These are phyloP conservation scores for Pammene aurita DNA, from an alignment of 2,888 invertebrate genomes.

Conservation along the genomic window DNA sequence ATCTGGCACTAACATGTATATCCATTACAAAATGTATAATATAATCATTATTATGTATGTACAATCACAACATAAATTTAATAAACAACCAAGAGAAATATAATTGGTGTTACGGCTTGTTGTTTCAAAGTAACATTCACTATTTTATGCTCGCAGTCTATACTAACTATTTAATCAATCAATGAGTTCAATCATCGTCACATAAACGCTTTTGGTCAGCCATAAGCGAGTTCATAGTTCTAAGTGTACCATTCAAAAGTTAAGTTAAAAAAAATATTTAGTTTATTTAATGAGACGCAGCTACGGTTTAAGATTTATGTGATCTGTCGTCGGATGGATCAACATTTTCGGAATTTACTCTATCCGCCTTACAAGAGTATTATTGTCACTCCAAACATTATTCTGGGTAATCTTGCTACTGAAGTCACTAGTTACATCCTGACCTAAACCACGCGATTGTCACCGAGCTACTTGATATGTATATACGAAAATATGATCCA, in stretches of 20 bases:
- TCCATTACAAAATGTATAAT: constrained; percentile 82
- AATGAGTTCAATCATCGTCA: constrained; percentile 16
- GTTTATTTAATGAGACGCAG: constrained; percentile 43
- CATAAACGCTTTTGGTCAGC: not conserved
- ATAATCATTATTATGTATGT: constrained; percentile 74
- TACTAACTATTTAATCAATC: constrained; percentile 18
- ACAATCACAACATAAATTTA: constrained; percentile 82
- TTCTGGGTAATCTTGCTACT: constrained; percentile 43
- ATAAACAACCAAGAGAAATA: constrained; percentile 79
- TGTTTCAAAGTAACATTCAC: constrained; percentile 54
- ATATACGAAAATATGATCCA: constrained; percentile 61
- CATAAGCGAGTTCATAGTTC: constrained; percentile 28
- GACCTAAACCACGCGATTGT: constrained; percentile 47
- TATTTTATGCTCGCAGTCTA: constrained; percentile 59
- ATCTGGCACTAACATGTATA: constrained; percentile 83
- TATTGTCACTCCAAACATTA: constrained; percentile 65
- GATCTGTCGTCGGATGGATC: constrained; percentile 32
- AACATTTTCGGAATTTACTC: constrained; percentile 42
- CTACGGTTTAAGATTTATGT: constrained; percentile 19
- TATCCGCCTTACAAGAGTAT: constrained; percentile 62
- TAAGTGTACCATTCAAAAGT: constrained; percentile 42
- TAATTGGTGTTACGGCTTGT: constrained; percentile 68
- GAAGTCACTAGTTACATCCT: constrained; percentile 26
- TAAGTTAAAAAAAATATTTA: constrained; percentile 45
- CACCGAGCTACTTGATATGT: constrained; percentile 72